Conservation (phyloP, 1,140 invertebrate genomes). For the Drosophila asahinai region DNA sequence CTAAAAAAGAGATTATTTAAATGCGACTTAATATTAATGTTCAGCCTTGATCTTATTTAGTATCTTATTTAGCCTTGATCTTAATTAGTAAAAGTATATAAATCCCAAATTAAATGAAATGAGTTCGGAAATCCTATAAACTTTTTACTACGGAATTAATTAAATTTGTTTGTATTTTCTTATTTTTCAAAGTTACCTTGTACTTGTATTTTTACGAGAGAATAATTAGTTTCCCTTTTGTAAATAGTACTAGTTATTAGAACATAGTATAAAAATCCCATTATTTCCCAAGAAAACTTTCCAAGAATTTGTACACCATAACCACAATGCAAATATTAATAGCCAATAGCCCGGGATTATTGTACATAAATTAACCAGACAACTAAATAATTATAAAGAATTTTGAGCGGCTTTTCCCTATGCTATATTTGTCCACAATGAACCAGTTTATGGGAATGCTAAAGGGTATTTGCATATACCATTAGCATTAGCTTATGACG, state of each 20-base stretch:
- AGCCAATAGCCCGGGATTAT: slow-evolving; percentile 11
- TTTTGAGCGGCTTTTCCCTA: slow-evolving; percentile 12
- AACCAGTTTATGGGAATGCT: slow-evolving; percentile 45
- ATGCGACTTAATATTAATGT: background rate
- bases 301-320: background rate
- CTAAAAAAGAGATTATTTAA: slow-evolving; percentile 6
- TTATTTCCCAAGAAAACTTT: background rate
- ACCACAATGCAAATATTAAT: slow-evolving; percentile 28
- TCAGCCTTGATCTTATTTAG: too few species aligned
- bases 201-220: too few species aligned
- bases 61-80: too few species aligned
- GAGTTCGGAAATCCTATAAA: too few species aligned
- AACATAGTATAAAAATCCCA: background rate
- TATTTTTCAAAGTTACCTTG: too few species aligned
- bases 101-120: too few species aligned
- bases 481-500: slow-evolving; percentile 27
- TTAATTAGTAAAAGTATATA: too few species aligned
- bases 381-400: slow-evolving; percentile 15
- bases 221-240: too few species aligned
- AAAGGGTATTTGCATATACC: slow-evolving; percentile 1
- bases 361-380: slow-evolving; percentile 27
- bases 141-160: too few species aligned
- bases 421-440: slow-evolving; percentile 2
- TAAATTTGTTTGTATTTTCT: too few species aligned
- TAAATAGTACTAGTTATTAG: too few species aligned